Base-by-base conservation (phyloP, 2,888 invertebrate genomes). In the Sympetrum striolatum region DNA sequence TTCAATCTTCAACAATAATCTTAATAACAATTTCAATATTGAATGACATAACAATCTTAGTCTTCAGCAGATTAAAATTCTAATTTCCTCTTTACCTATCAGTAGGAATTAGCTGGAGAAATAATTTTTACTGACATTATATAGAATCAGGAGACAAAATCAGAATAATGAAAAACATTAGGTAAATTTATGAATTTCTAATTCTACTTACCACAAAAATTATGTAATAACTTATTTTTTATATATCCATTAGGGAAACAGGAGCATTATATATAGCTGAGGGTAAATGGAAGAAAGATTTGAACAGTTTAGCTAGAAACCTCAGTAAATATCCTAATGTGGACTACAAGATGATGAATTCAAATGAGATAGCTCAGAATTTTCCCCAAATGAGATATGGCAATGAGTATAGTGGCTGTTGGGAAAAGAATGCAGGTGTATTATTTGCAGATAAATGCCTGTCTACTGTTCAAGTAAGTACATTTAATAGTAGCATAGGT, bases 211-310 rank as follows among this genome's bases (percentile, higher is more conserved):
- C 3, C n/a, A 64, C 2, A 22, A 25, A 64, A 64, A n/a, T 64
- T 64, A 1, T 64, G 6, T 25, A n/a, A 25, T 8, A 82, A 8
- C 18, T 15, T 31, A 22, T 10, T 2, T 73, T 48, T 79, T 80
- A 25, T 53, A 25, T 35, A 44, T 31, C 31, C 25, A 80, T 12
- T 53, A 90, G 90, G 15, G 58, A 79, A 25, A 90, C 90, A 8
- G 90, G 90, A 3, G 58, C n/a, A 53, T 53, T 91, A 25, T 91
- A 90, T 86, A 79, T 91, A n/a, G 91, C 91, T n/a, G 81, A 81
- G 48, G 39, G 80, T 10, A 60, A 25, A 22, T 90, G 58, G 3
- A 80, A 81, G 22, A 48, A n/a, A 8, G 80, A 48, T 2, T 31
- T 91, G 64, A 64, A 73, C 18, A 44, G n/a, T 4, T 25, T 80